Evolutionary conservation across 2,888 invertebrate species (phyloP), one percentile per base, ranked within the genome.

Genomic region (Labia minor): DNA sequence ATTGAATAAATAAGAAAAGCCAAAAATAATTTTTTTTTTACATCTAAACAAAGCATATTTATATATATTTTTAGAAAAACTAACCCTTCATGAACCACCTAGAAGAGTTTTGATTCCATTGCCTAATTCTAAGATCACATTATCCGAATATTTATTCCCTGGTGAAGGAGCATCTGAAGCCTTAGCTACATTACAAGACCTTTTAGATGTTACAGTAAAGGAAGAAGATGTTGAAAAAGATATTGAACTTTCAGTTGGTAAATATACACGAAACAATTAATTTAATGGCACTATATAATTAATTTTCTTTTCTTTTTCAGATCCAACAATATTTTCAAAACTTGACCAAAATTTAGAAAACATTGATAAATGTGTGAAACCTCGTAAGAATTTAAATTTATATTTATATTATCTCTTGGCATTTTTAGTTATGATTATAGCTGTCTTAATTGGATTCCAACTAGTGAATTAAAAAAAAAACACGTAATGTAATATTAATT

Each of bases 81-180:
- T 88, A 65, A 90, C 91, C 70, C 83, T 92, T 71, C 94, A 94
- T 74, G 94, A 95, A 77, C 92, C 93, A 0, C 95, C 95, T 0
- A 83, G 93, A 61, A 81, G 95, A 69, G 90, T 95, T 0, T 82
- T 93, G 67, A 88, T 92, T 18, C 83, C 85, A n/a, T 80, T 92
- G 2, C 83, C 86, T 1, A 77, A 81, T 19, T 81, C 79, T 26
- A 78, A 79, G 69, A 80, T 93, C 62, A 87, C 88, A 70, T 83
- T 95, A 37, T 92, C 91, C 65, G 95, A 95, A 77, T 95, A 95
- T 76, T 79, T 95, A 66, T 95, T 95, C 76, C 92, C 93, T 20
- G 95, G 94, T 0, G 95, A 95, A 79, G 88, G 89, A 0, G 85
- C 88, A 0, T 86, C 87, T 10, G 93, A 95, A 73, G 90, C 90